A percentile compares a stretch with the other conserved stretches of the same genome.
Evolutionary conservation across 2,113 vertebrate species (phyloP).

Genomic region (Mionectes macconnelli): DNA sequence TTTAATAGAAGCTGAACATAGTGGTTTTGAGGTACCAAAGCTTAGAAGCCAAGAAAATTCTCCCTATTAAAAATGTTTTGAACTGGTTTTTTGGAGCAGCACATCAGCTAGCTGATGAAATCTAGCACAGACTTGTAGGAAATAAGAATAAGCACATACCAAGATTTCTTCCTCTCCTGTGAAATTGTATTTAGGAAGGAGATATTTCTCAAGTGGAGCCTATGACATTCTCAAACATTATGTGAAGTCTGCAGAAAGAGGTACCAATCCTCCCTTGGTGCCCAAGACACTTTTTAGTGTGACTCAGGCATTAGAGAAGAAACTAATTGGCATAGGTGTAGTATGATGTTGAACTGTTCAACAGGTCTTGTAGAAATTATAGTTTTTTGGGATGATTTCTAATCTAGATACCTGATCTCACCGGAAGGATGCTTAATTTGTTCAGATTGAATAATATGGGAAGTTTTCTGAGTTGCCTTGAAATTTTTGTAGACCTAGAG

Average conservation of each 20-base stretch:
- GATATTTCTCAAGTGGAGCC: neutral
- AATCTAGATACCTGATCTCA: neutral
- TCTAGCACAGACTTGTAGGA: neutral
- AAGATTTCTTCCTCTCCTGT: neutral
- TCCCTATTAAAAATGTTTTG: neutral
- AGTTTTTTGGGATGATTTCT: neutral
- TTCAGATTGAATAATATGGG: neutral
- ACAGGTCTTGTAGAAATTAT: neutral
- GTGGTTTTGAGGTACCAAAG: neutral
- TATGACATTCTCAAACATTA: neutral
- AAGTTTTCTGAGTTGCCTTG: neutral
- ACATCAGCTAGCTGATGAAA: neutral
- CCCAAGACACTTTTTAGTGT: neutral
- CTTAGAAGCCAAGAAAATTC: neutral
- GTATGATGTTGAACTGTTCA: neutral
- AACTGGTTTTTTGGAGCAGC: neutral
- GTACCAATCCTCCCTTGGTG: neutral
- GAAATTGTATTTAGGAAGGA: neutral
- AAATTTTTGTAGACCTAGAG: neutral
- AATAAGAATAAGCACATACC: neutral
- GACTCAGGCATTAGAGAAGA: neutral
- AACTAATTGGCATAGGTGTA: neutral
- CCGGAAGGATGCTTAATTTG: neutral
- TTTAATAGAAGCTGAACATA: neutral
- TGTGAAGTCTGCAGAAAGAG: neutral